Evolutionary conservation across 2,797 vertebrate species (phyloP).

Genomic region (Rachycentron canadum): DNA sequence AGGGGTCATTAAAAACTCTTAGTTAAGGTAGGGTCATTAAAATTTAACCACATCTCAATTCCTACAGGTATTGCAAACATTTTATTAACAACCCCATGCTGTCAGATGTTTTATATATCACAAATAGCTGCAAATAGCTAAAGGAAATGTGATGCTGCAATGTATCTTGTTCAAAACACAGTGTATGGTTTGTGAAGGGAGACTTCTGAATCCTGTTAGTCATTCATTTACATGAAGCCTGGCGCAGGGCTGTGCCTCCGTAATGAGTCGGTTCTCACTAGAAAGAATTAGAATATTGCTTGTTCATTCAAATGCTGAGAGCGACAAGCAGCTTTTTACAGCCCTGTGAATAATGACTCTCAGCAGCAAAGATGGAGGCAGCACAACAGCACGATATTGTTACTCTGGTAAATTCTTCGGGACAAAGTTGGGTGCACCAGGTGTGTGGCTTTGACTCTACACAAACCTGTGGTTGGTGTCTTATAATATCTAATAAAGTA

Average conservation of each 20-base stretch:
- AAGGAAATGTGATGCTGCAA: conserved; percentile 22
- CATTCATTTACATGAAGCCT: conserved; percentile 19
- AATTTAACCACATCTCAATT: conserved; percentile 62
- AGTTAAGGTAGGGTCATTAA: conserved; percentile 57
- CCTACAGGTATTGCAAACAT: conserved; percentile 43
- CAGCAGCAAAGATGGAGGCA: conserved; percentile 3
- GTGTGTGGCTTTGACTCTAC: too few species aligned
- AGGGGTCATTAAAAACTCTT: conserved; percentile 60
- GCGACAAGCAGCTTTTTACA: conserved; percentile 22
- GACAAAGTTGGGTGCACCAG: neutral
- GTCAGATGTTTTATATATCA: conserved; percentile 49
- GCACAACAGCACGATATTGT: neutral
- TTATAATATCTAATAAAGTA: neutral
- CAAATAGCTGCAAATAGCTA: conserved; percentile 41
- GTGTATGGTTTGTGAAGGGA: conserved; percentile 2
- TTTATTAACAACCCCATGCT: conserved; percentile 30
- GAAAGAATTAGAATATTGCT: conserved; percentile 19
- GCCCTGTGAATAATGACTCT: conserved; percentile 21
- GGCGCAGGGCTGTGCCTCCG: neutral
- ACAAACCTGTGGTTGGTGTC: too few species aligned
- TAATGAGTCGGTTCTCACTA: conserved; percentile 23
- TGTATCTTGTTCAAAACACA: conserved; percentile 20
- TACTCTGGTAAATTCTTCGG: neutral
- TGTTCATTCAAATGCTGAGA: conserved; percentile 18
- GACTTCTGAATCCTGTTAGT: conserved; percentile 14